Evolutionary conservation across 1,140 invertebrate genomes (phyloP), one percentile per base, ranked within the genome.

Genomic region (Drosophila bipectinata): DNA sequence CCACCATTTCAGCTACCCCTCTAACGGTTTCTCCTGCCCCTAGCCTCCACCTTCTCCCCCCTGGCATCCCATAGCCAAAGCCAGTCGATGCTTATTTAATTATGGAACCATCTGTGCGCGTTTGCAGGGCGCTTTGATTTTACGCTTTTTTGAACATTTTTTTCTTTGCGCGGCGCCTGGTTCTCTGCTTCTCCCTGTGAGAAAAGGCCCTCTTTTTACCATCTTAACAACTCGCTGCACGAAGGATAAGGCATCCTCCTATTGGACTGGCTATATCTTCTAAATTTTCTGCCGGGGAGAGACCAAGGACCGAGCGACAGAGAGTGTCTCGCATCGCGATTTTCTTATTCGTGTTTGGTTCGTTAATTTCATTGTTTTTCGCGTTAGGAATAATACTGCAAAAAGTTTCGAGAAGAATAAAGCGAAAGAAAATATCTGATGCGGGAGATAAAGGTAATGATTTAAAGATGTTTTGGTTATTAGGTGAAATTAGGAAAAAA

Each of bases 341-440:
- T 77, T 77, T 81, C 77, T 74, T 77, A 66, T 75, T 87, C 74
- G 82, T 76, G 71, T 87, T 81, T 81, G 82, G 82, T 87, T 87
- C 77, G 82, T 87, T 87, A 87, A 87, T 87, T 87, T 87, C 82
- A 87, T 87, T 87, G 82, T 87, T 87, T 68, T 87, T 87, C 75
- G 69, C 61, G 68, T 48, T 63, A 69, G 47, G 57, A 58, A 68
- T 66, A 66, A 55, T 47, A 55, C 24, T n/a, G 47, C 56, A 47
- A 58, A 48, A 44, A 66, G 24, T 15, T 15, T n/a, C 4, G 1
- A 4, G 45, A 21, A 47, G 41, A 44, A 21, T 8, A 14, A 10
- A 60, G 37, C 44, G 0, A 14, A 12, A 18, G n/a, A 1, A 51
- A 59, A 18, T 26, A 39, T 51, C 14, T 8, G 9, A 39, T 10